Percentiles rank a stretch among this genome's conserved stretches.
Evolutionary conservation across 2,888 invertebrate genomes (phyloP).

Genomic region (Morpho helenor): DNA sequence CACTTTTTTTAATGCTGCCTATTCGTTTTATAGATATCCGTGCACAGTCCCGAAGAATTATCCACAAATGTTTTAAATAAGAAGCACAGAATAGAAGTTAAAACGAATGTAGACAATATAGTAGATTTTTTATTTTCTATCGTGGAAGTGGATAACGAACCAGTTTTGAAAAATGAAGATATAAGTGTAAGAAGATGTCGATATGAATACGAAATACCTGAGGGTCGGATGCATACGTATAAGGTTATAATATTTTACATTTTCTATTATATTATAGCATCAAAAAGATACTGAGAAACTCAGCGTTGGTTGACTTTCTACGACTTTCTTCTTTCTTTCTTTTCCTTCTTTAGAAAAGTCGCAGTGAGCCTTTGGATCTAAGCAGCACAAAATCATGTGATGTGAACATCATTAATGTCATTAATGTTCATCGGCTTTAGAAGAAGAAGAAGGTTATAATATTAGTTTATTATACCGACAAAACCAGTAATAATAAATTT

Average conservation of each 20-base stretch:
- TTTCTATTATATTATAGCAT: too few species aligned
- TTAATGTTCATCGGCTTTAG: too few species aligned
- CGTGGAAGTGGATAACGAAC: conserved; percentile 63
- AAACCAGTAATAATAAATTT: too few species aligned
- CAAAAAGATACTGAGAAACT: too few species aligned
- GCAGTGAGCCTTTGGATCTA: too few species aligned
- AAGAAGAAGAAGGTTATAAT: too few species aligned
- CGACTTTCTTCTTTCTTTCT: too few species aligned
- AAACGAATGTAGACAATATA: conserved; percentile 28
- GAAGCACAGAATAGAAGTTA: conserved; percentile 41
- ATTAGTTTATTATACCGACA: too few species aligned
- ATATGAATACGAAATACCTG: conserved; percentile 73
- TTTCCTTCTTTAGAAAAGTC: too few species aligned
- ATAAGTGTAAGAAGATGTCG: conserved; percentile 77
- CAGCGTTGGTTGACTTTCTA: too few species aligned
- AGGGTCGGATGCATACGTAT: conserved; percentile 41
- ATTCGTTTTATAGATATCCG: conserved; percentile 39
- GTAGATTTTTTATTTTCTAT: conserved; percentile 47
- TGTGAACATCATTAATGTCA: background rate
- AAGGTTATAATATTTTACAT: conserved; percentile 34
- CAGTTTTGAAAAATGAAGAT: conserved; percentile 49
- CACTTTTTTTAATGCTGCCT: too few species aligned
- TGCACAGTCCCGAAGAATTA: conserved; percentile 56
- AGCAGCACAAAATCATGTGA: too few species aligned
- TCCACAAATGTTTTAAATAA: conserved; percentile 45